Evolutionary conservation across 2,113 vertebrate species (phyloP).

Genomic region (Meleagris gallopavo): DNA sequence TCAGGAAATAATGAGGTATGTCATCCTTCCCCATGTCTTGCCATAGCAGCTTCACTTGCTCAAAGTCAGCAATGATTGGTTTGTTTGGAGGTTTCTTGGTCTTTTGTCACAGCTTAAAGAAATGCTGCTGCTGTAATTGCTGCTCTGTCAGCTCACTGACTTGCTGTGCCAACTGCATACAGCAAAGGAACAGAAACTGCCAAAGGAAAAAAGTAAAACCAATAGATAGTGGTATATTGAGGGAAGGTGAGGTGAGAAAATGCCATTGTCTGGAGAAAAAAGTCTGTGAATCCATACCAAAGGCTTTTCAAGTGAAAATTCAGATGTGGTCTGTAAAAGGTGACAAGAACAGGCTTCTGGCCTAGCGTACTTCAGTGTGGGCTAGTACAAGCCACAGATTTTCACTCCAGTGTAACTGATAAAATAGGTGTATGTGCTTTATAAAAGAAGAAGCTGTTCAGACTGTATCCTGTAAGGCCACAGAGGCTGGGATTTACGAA

Average conservation of each 20-base stretch:
- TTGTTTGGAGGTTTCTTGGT: neutral
- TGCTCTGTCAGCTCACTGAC: neutral
- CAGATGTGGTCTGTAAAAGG: neutral
- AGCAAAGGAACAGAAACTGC: neutral
- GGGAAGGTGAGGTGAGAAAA: neutral
- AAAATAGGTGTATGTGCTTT: neutral
- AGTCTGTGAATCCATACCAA: neutral
- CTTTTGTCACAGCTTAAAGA: neutral
- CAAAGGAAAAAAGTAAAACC: neutral
- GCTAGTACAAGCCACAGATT: neutral
- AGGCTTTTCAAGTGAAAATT: neutral
- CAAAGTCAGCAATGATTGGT: neutral
- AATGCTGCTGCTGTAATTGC: neutral
- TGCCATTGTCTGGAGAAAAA: neutral
- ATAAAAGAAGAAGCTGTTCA: neutral
- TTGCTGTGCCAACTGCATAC: neutral
- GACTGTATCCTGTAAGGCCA: neutral
- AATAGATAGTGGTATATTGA: neutral
- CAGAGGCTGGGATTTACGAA: neutral
- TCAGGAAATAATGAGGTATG: conserved; percentile 95
- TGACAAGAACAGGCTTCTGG: neutral
- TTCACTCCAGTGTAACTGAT: neutral
- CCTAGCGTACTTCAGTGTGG: neutral
- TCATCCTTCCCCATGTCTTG: neutral
- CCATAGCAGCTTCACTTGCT: neutral